Conservation (phyloP, 2,113 vertebrate genomes). For the Psittacula cyanocephala region DNA sequence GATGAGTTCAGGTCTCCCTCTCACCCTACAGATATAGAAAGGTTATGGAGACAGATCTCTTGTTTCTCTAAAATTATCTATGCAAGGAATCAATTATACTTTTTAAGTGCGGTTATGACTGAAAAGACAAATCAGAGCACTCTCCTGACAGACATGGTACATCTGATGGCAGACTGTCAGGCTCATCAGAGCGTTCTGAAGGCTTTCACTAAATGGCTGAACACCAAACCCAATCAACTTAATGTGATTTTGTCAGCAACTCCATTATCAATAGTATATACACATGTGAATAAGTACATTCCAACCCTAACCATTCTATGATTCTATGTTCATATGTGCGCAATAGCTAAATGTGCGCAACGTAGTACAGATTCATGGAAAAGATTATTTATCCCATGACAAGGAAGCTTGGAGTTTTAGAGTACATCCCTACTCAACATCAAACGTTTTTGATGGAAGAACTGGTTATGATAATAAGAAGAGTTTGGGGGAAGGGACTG, state of each 20-base stretch:
- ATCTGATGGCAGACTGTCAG: neutral
- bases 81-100: neutral
- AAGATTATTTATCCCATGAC: neutral
- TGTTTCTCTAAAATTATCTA: neutral
- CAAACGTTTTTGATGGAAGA: neutral
- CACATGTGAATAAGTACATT: neutral
- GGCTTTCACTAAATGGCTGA: neutral
- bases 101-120: neutral
- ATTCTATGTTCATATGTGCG: accelerated
- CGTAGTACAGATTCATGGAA: neutral
- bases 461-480: neutral
- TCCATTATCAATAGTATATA: neutral
- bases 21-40: neutral
- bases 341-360: neutral
- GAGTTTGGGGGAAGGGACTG: neutral
- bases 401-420: neutral
- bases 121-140: neutral
- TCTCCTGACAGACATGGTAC: neutral
- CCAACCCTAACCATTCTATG: neutral
- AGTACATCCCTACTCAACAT: neutral
- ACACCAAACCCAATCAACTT: neutral
- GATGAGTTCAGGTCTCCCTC: neutral
- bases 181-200: neutral
- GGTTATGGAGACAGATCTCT: neutral
- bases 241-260: neutral